A percentile compares a stretch with the other conserved stretches of the same genome.
phyloP scores from a whole-genome alignment of 2,113 vertebrate genomes.

The Benitochromis conjunctus region DNA sequence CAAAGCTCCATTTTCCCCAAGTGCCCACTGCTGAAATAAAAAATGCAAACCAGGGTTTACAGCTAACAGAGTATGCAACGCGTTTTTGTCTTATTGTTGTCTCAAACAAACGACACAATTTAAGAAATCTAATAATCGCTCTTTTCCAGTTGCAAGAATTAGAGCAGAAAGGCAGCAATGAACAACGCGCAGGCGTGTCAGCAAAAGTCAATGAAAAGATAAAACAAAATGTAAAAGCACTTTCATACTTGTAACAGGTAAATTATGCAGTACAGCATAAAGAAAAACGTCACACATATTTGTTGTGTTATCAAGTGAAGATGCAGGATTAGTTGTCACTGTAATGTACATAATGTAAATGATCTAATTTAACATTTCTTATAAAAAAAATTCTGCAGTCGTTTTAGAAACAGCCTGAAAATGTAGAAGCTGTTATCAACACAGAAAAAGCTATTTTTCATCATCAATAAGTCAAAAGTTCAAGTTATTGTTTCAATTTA shows the following conservation, averaged over 20 bases:
- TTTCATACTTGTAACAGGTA: background rate
- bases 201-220: background rate
- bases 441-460: accelerated
- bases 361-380: background rate
- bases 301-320: background rate
- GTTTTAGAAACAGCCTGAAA: background rate
- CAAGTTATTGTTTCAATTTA: background rate
- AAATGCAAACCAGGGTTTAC: background rate
- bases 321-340: background rate
- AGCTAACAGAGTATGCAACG: background rate
- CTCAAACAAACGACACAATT: background rate
- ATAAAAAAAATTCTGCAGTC: background rate
- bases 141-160: background rate
- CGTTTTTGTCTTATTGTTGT: background rate
- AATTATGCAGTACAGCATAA: background rate
- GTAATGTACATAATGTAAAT: background rate
- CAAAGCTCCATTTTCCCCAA: conserved; percentile 82
- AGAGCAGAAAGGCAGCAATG: background rate
- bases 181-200: background rate
- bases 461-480: background rate
- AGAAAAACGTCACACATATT: accelerated
- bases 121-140: background rate
- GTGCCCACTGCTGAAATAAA: conserved; percentile 72
- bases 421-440: background rate
- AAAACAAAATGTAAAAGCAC: background rate